Evolutionary conservation across 2,888 invertebrate species (phyloP).

Genomic region (Drosophila ustulata): DNA sequence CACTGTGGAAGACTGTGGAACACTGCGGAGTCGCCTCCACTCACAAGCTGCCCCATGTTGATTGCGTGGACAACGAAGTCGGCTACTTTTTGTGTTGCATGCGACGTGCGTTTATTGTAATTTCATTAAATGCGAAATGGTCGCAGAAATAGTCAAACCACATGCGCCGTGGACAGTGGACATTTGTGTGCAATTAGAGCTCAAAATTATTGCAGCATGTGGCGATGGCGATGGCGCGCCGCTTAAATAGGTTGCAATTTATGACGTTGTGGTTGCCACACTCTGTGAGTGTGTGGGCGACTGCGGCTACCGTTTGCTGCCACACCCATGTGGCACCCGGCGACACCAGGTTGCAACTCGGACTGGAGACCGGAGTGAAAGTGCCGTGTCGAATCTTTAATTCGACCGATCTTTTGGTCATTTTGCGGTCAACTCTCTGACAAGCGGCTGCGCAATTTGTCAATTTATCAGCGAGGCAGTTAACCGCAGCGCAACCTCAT

Average conservation of each 20-base stretch:
- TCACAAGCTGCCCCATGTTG: constrained; percentile 26
- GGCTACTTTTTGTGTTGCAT: constrained; percentile 46
- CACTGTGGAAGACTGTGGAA: not conserved
- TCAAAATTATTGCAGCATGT: constrained; percentile 52
- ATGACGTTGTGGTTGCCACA: constrained; percentile 55
- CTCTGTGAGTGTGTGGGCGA: constrained; percentile 37
- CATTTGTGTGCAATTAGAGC: constrained; percentile 74
- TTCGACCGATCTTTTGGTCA: constrained; percentile 61
- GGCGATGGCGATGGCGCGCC: not conserved
- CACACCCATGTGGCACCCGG: constrained; percentile 24
- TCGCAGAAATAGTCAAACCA: constrained; percentile 57
- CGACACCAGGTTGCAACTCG: constrained; percentile 27
- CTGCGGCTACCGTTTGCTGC: constrained; percentile 18
- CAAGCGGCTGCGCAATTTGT: constrained; percentile 80
- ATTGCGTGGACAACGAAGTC: constrained; percentile 55
- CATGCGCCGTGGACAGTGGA: constrained; percentile 6
- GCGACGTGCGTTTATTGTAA: constrained; percentile 77
- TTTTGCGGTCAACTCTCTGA: constrained; percentile 71
- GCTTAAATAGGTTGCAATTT: constrained; percentile 77
- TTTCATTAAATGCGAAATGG: constrained; percentile 79
- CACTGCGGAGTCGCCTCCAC: not conserved
- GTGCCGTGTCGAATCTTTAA: constrained; percentile 79
- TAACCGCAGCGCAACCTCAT: constrained; percentile 15
- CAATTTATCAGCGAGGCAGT: constrained; percentile 43
- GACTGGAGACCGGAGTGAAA: constrained; percentile 59